Conservation (phyloP, 2,797 vertebrate species). For the Sebastes oblongus region DNA sequence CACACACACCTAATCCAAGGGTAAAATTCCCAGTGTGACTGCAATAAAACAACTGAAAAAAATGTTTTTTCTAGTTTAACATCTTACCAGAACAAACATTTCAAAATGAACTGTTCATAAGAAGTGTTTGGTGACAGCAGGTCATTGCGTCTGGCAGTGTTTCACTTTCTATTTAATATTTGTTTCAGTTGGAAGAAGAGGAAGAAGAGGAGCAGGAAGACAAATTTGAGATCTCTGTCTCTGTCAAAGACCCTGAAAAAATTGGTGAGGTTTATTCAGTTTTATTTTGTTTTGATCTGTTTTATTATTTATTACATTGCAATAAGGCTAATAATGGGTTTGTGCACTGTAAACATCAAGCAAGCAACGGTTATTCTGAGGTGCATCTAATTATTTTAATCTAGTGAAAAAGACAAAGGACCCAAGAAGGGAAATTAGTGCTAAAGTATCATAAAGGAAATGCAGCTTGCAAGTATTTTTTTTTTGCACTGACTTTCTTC, state of each 20-base stretch:
- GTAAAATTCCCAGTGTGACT: neutral
- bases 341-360: neutral
- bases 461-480: neutral
- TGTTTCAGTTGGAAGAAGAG: conserved; percentile 88
- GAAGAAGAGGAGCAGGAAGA: conserved; percentile 86
- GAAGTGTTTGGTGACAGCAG: neutral
- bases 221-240: conserved; percentile 90
- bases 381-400: neutral
- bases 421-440: neutral
- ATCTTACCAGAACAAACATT: neutral
- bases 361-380: neutral
- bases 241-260: conserved; percentile 96
- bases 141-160: neutral
- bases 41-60: neutral
- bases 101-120: neutral
- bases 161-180: conserved; percentile 11
- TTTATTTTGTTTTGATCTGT: neutral
- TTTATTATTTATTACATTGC: neutral
- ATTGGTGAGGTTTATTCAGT: conserved; percentile 84
- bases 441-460: neutral
- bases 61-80: neutral
- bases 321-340: neutral
- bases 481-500: neutral
- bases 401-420: neutral
- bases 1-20: conserved; percentile 37